These are phyloP conservation scores for Paedocypris micromegethes DNA, from an alignment of 2,797 vertebrate genomes.

Conservation along the genomic window DNA sequence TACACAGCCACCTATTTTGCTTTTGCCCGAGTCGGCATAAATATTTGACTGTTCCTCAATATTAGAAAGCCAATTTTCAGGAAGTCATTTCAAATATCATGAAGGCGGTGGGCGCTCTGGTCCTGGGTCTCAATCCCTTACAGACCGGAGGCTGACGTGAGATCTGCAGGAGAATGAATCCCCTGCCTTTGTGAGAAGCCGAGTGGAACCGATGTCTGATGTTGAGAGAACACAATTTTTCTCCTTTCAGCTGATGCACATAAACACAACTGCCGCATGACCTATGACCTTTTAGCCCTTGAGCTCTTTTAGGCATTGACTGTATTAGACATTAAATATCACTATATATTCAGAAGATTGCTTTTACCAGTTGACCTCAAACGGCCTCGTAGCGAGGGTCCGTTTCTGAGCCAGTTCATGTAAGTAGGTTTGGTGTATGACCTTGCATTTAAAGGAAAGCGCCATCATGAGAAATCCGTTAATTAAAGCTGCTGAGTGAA, in stretches of 20 bases:
- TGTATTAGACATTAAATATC: too few species aligned
- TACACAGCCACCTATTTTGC: conserved; percentile 1
- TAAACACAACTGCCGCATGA: conserved; percentile 1
- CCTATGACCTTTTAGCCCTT: too few species aligned
- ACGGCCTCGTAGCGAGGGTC: too few species aligned
- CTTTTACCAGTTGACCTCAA: too few species aligned
- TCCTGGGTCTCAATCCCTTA: conserved; percentile 14
- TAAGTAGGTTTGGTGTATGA: conserved; percentile 13
- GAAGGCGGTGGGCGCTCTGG: conserved; percentile 3
- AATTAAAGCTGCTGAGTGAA: conserved; percentile 39
- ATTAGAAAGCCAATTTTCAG: conserved; percentile 66
- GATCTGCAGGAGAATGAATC: not conserved
- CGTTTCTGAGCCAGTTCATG: too few species aligned
- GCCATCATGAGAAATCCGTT: conserved; percentile 28
- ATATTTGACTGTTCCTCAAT: conserved; percentile 28
- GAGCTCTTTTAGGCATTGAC: too few species aligned
- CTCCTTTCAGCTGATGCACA: conserved; percentile 5
- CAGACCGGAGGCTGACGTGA: not conserved
- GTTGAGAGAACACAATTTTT: not conserved
- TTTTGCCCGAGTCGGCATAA: conserved; percentile 36
- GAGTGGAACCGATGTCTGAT: not conserved
- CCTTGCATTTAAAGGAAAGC: conserved; percentile 41
- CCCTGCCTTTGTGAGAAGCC: not conserved
- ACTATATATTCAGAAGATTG: too few species aligned
- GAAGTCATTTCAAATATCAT: conserved; percentile 60